Evolutionary conservation across 1,140 invertebrate species (phyloP), one percentile per base, ranked within the genome.

Genomic region (Drusus annulatus): DNA sequence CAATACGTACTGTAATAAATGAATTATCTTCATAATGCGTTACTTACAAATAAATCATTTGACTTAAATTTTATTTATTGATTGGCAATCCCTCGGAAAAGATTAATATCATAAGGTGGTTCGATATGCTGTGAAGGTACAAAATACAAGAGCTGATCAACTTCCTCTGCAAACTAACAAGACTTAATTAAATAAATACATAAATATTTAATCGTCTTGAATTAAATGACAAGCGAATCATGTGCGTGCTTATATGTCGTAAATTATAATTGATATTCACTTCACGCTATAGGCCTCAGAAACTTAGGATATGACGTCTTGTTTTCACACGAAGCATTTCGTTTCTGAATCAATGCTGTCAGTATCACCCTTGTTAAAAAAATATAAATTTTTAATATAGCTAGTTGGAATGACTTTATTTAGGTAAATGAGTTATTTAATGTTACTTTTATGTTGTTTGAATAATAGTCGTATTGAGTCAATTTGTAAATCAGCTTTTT

Each of bases 251-350:
- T 51, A 56, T 56, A 36, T 5, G 6, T 73, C 71, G 69, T 81
- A 76, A 81, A 77, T 81, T 69, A 17, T 51, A 19, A 25, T 19
- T 17, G 56, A 60, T 60, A 60, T 60, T 45, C 36, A 45, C 36
- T 56, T 28, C 25, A 25, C 62, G 16, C 23, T 63, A 8, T 63
- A 23, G 4, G 60, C 60, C 15, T 63, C 25, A 63, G 45, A 28
- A n/a, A n/a, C n/a, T n/a, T n/a, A n/a, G n/a, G 45, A 54, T 60
- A 16, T 36, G 71, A 81, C 69, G 80, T 77, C 80, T 81, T 58
- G 75, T n/a, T 81, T 78, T 65, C 54, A 74, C 17, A 78, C 69
- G 62, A 73, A 50, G 3, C 15, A 28, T 63, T 25, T 21, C 19
- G 5, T 17, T 17, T 0, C n/a, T n/a, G 8, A 56, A 56, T 19